Base-by-base conservation (phyloP, 2,888 invertebrate genomes). In the Thereva nobilitata region DNA sequence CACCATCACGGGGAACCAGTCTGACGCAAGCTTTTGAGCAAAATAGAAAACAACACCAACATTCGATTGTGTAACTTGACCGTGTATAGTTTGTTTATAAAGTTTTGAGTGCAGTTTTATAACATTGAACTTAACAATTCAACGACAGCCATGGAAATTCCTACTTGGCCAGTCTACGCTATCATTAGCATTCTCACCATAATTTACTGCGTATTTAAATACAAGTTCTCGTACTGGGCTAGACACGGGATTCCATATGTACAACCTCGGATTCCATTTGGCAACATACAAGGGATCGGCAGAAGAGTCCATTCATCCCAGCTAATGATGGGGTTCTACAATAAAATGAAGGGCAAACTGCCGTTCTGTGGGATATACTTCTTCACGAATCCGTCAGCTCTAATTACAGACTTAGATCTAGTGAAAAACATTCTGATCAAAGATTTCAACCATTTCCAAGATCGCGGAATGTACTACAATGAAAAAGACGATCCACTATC, bases 401-500 rank as follows among this genome's bases (percentile, higher is more conserved):
- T 72, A 2, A 56, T 66, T 4, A 49, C 61, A 1, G 69, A 71
- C 64, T 70, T 77, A 1, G 75, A 77, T 5, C 23, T 76, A 2
- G 71, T 77, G 12, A 76, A 74, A 65, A 66, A 66, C 9, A 66
- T 76, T 7, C 59, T 78, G 8, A 73, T 76, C 4, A 75, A 74
- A 64, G 77, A 78, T 64, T 78, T 78, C 68, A 49, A 67, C 0
- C 67, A 72, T 57, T 78, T 78, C 69, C 71, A 72, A 10, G 73
- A 75, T 69, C 75, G 75, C 49, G 74, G 75, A 4, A 54, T 75
- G 9, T 70, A 69, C n/a, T 69, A 67, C 10, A 72, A 76, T 61
- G 75, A 75, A 47, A 71, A 74, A 42, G 67, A 71, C n/a, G 76
- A 76, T 63, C 78, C 78, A 4, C 37, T 77, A 4, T 68, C 72